Conservation (phyloP, 2,113 vertebrate genomes). For the Rana temporaria region DNA sequence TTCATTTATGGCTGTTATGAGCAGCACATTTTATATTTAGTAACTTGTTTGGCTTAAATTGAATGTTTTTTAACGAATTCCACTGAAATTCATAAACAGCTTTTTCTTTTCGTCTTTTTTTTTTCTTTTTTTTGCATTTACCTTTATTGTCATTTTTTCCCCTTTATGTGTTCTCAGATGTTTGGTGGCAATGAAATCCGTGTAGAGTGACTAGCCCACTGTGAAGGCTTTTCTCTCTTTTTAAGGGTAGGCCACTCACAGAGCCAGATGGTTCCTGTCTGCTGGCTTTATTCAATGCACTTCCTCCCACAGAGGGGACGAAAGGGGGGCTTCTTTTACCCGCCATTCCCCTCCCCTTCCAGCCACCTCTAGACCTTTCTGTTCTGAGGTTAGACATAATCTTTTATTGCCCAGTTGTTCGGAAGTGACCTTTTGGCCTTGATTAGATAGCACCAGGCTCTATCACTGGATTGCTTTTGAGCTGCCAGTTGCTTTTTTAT, state of each 20-base stretch:
- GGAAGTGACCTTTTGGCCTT: conserved; percentile 99
- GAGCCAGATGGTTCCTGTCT: conserved; percentile 97
- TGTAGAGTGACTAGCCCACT: conserved; percentile 66
- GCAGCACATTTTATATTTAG: no score
- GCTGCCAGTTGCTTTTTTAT: conserved; percentile 77
- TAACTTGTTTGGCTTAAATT: no score
- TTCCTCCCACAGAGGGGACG: conserved; percentile 86
- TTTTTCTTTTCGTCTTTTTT: not conserved
- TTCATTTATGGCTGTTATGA: no score
- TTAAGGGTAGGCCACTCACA: conserved; percentile 80
- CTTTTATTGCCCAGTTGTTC: conserved; percentile 99
- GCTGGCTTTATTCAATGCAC: conserved; percentile 91
- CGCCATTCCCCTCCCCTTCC: conserved; percentile 60
- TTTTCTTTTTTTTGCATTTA: not conserved
- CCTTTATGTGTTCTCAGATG: conserved; percentile 38
- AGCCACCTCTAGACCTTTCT: conserved; percentile 80
- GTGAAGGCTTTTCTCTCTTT: conserved; percentile 71
- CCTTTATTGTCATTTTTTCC: not conserved
- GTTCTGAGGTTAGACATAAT: conserved; percentile 93
- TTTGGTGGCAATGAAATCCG: conserved; percentile 69
- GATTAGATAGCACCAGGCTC: conserved; percentile 97
- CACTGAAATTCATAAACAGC: not conserved
- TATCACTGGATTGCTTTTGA: conserved; percentile 88
- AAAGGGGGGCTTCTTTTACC: conserved; percentile 76
- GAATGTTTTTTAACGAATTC: no score